A percentile compares a stretch with the other conserved stretches of the same genome.
Conservation (phyloP, 2,888 invertebrate genomes). For the Pseudeuparius sepicola region DNA sequence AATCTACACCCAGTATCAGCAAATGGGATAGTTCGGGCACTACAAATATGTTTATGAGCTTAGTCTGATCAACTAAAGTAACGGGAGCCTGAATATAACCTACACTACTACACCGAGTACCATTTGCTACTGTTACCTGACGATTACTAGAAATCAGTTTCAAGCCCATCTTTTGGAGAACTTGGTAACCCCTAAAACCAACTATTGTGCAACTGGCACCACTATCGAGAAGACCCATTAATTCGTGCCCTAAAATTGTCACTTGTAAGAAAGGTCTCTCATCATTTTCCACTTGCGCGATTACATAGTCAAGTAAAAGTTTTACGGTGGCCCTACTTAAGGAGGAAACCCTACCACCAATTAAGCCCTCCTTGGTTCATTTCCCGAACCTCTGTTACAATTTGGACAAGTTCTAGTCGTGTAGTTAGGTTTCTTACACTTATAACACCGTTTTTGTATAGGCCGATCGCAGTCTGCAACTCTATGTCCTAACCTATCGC, state of each 20-base stretch:
- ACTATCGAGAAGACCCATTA: background rate
- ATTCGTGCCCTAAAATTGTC: background rate
- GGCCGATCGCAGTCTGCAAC: too few species aligned
- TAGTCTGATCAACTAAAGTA: constrained; percentile 11
- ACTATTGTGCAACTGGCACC: constrained; percentile 9
- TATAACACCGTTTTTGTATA: too few species aligned
- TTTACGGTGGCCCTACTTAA: too few species aligned
- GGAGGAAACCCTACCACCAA: too few species aligned
- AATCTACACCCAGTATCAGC: constrained; percentile 18
- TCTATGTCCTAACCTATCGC: too few species aligned
- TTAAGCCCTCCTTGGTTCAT: constrained; percentile 1
- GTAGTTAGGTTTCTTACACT: too few species aligned
- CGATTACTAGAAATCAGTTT: constrained; percentile 1
- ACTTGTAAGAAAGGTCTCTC: constrained; percentile 2
- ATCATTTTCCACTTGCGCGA: constrained; percentile 1
- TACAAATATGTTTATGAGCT: constrained; percentile 17
- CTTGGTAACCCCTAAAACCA: constrained; percentile 5
- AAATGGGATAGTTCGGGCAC: constrained; percentile 15
- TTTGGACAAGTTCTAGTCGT: too few species aligned
- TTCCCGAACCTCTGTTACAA: constrained; percentile 1
- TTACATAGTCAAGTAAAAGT: constrained; percentile 1
- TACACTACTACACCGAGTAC: constrained; percentile 11
- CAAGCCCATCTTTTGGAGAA: constrained; percentile 6
- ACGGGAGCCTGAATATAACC: constrained; percentile 16
- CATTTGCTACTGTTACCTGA: constrained; percentile 17